Conservation (phyloP, 2,888 invertebrate species). For the Dinocampus coccinellae region DNA sequence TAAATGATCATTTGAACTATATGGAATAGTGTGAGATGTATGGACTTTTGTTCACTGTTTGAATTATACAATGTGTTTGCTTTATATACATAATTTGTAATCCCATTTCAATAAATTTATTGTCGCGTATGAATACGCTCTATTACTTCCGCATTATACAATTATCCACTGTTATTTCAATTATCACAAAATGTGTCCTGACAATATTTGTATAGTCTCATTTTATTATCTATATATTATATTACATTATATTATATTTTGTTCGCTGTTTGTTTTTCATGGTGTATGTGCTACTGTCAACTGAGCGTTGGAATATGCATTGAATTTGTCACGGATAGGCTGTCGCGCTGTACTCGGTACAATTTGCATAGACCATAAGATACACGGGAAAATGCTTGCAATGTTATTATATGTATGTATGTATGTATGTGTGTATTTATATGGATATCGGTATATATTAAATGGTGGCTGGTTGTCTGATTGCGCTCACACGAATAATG, state of each 20-base stretch:
- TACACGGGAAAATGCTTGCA: constrained; percentile 25
- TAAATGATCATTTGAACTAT: constrained; percentile 31
- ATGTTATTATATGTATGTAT: background rate
- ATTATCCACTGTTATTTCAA: constrained; percentile 33
- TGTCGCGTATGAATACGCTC: constrained; percentile 37
- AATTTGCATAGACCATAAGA: constrained; percentile 34
- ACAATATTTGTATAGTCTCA: constrained; percentile 14
- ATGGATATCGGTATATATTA: background rate
- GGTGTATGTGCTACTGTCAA: background rate
- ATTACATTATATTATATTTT: constrained; percentile 15
- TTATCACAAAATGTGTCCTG: constrained; percentile 30
- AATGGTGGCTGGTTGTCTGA: background rate
- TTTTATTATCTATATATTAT: constrained; percentile 16
- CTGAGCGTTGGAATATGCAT: constrained; percentile 30
- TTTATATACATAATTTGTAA: constrained; percentile 34
- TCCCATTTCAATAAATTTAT: constrained; percentile 27
- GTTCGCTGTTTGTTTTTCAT: constrained; percentile 12
- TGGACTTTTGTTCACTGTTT: constrained; percentile 44
- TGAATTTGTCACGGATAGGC: constrained; percentile 32
- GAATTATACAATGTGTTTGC: constrained; percentile 31
- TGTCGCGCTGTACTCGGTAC: background rate
- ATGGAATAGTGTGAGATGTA: constrained; percentile 22
- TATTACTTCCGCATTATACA: constrained; percentile 43
- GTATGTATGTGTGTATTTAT: background rate
- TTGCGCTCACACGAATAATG: constrained; percentile 29